Evolutionary conservation across 2,797 vertebrate genomes (phyloP).

Genomic region (Artibeus jamaicensis): DNA sequence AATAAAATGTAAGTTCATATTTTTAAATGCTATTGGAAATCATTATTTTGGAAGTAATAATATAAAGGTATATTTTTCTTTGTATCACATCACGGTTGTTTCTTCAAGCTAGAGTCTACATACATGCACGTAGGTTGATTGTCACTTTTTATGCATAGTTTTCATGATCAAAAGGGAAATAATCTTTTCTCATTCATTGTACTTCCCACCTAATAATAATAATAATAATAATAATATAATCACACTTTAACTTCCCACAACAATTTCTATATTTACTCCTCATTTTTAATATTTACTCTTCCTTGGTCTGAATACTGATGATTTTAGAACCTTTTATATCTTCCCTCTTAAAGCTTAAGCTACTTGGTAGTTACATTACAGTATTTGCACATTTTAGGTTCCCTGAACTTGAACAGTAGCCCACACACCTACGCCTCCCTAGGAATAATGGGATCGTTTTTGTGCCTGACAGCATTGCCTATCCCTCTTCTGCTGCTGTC

Average conservation of each 20-base stretch:
- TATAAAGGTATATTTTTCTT: background rate
- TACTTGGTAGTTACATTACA: background rate
- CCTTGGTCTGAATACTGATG: background rate
- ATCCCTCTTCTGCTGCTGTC: background rate
- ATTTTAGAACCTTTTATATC: background rate
- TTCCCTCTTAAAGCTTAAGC: background rate
- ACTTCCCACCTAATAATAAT: background rate
- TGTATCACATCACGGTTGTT: background rate
- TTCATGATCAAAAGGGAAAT: background rate
- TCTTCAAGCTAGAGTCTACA: background rate
- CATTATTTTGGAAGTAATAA: background rate
- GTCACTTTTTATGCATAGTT: background rate
- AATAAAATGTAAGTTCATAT: background rate
- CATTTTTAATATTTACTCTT: background rate
- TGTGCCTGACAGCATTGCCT: background rate
- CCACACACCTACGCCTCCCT: background rate
- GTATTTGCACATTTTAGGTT: background rate
- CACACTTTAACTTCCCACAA: background rate
- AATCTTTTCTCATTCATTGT: background rate
- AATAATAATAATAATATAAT: background rate
- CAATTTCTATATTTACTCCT: background rate
- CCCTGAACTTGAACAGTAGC: background rate
- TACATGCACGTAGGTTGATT: background rate
- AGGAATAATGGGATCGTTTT: background rate
- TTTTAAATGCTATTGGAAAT: background rate